Evolutionary conservation across 35 echinoderm and acorn worm species (phyloP), one percentile per base, ranked within the genome.

Genomic region (Lytechinus variegatus): DNA sequence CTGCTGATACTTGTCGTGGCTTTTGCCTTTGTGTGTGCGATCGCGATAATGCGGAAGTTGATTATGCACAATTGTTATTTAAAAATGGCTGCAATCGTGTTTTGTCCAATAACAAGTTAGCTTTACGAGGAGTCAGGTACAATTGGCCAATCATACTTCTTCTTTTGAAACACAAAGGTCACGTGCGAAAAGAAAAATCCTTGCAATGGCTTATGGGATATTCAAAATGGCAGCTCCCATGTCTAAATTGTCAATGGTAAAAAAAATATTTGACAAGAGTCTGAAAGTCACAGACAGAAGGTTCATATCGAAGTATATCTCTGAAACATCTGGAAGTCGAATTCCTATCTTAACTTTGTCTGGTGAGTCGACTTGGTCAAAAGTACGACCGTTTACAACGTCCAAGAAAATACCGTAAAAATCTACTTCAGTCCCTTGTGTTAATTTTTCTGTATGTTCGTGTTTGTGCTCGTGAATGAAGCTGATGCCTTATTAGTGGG

Each of bases 181-280:
- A 19, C 9, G 28, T 54, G 52, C 9, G 10, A 52, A 28, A 86
- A 53, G 89, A 56, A 12, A 60, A 9, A 16, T 3, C 54, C 21
- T 27, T 9, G 33, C 60, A 96, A 93, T 52, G 94, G 94, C 94
- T 27, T 66, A 8, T 96, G 94, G 94, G 94, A 95, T 91, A 92
- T 96, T 95, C 66, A 96, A 97, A 96, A 98, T 98, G 97, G 97
- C 97, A 52, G 97, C 97, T 52, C 61, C 97, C 97, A 95, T 94
- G 44, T 19, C 56, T n/a, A 19, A 52, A 21, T 66, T 55, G 9
- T 27, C 7, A 33, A 12, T 79, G 10, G 10, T 95, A 11, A 86
- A 16, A 86, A 33, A 52, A 14, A 0, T 19, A 79, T 79, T 79
- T 79, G 66, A 79, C 66, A 79, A 3, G 66, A 79, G 19, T 24